Percentiles rank a stretch among this genome's conserved stretches.
These are phyloP conservation scores for Ostrea denselamellosa DNA, from an alignment of 1,140 invertebrate species.

Conservation along the genomic window DNA sequence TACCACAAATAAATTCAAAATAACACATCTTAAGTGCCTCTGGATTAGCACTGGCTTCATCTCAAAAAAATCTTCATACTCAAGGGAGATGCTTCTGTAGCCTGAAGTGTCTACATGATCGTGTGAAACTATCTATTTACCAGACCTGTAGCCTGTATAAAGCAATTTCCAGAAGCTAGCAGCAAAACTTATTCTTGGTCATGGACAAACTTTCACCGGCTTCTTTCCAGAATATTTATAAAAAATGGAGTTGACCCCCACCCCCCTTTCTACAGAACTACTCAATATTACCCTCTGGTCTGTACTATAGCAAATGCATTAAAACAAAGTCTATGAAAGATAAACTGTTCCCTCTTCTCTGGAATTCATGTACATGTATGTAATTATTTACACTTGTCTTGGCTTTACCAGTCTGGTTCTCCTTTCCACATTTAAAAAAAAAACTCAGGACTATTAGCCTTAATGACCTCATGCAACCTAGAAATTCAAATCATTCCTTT, in stretches of 20 bases:
- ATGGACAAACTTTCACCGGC: no score
- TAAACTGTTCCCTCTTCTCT: not conserved
- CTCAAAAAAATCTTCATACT: not conserved
- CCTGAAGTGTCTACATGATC: no score
- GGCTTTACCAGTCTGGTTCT: not conserved
- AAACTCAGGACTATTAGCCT: conserved; percentile 14
- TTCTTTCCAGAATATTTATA: no score
- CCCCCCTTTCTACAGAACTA: no score
- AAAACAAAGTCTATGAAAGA: not conserved
- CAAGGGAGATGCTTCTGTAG: not conserved
- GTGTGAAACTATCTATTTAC: no score
- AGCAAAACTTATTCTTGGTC: no score
- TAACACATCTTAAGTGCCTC: conserved; percentile 6
- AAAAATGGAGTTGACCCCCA: no score
- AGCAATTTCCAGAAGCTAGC: no score
- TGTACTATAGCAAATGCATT: no score
- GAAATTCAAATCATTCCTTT: conserved; percentile 32
- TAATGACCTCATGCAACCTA: not conserved
- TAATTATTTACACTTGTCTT: not conserved
- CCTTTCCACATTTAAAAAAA: not conserved
- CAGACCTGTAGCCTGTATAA: no score
- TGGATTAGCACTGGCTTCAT: conserved; percentile 6
- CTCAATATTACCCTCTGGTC: no score
- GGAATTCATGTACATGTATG: no score
- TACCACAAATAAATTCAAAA: conserved; percentile 34